Percentiles rank a stretch among this genome's conserved stretches.
Evolutionary conservation across 2,113 vertebrate species (phyloP).

Genomic region (Phoenicopterus ruber): DNA sequence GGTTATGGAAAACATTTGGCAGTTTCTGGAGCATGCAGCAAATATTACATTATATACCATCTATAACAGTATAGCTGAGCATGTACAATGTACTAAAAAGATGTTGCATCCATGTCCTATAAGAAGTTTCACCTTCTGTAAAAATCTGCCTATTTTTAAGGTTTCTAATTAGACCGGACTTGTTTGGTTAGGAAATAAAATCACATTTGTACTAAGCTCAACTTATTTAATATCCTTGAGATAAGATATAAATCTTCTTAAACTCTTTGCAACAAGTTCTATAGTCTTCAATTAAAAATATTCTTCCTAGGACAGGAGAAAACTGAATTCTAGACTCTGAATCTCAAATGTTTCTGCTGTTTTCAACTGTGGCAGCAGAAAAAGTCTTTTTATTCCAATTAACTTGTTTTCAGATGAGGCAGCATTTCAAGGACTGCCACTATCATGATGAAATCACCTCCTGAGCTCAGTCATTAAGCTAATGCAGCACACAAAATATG

Average conservation of each 20-base stretch:
- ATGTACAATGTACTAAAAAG: background rate
- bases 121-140: background rate
- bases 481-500: background rate
- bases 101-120: background rate
- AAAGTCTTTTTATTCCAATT: background rate
- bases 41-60: background rate
- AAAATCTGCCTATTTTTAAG: background rate
- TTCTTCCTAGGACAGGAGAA: background rate
- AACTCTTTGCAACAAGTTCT: background rate
- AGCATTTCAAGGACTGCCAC: background rate
- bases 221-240: background rate
- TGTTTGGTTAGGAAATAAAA: background rate
- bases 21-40: background rate
- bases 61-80: background rate
- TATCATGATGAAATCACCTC: background rate
- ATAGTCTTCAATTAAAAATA: background rate
- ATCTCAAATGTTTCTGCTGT: background rate
- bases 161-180: background rate
- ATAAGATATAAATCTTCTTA: background rate
- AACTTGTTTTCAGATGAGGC: background rate
- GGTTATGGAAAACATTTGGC: conserved; percentile 29
- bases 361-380: background rate
- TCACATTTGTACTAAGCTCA: background rate
- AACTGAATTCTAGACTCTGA: background rate
- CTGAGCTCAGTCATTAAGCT: background rate